Evolutionary conservation across 2,888 invertebrate species (phyloP).

Genomic region (Eilema caniola): DNA sequence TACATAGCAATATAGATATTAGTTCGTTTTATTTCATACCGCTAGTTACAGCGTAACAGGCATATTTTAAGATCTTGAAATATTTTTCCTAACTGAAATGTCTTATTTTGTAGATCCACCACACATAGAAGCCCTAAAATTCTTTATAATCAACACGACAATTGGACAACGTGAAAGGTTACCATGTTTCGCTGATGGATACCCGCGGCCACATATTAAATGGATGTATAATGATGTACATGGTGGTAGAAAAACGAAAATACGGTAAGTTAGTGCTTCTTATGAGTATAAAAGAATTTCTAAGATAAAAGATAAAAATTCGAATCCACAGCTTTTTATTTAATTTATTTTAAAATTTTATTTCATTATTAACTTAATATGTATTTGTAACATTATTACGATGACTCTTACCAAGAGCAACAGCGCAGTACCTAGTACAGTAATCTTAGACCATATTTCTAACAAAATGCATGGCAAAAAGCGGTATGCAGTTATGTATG

Average conservation of each 20-base stretch:
- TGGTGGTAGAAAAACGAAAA: conserved; percentile 18
- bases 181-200: conserved; percentile 58
- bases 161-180: conserved; percentile 50
- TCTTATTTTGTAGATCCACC: conserved; percentile 30
- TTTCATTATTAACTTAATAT: too few species aligned
- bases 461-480: too few species aligned
- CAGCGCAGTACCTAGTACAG: not conserved
- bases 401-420: not conserved
- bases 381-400: not conserved
- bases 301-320: not conserved
- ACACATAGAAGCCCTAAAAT: conserved; percentile 41
- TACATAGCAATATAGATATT: not conserved
- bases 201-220: conserved; percentile 57
- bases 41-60: not conserved
- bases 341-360: too few species aligned
- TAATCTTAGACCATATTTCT: too few species aligned
- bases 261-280: conserved; percentile 45
- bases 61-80: not conserved
- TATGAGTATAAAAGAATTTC: not conserved
- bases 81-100: not conserved
- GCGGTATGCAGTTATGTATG: too few species aligned
- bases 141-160: conserved; percentile 33
- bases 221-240: conserved; percentile 55
- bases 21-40: not conserved
- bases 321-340: not conserved